Percentiles rank a stretch among this genome's conserved stretches.
Conservation (phyloP, 2,888 invertebrate species). For the Cataglyphis livida region DNA sequence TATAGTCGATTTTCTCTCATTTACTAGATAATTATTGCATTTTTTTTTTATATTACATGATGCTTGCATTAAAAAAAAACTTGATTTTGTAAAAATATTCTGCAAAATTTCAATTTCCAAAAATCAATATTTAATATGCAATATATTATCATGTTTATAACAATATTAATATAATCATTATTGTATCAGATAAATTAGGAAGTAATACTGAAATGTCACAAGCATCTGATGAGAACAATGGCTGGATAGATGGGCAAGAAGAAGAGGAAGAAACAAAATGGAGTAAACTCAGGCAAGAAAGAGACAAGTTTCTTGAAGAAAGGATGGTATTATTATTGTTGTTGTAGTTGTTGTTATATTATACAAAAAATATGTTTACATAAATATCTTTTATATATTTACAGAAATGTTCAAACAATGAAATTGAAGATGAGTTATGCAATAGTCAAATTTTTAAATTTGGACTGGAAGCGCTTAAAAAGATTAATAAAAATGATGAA, state of each 20-base stretch:
- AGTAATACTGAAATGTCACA: slow-evolving; percentile 82
- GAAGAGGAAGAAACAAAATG: slow-evolving; percentile 91
- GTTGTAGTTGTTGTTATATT: too few relatives aligned
- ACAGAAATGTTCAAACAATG: slow-evolving; percentile 75
- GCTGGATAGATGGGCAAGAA: slow-evolving; percentile 88
- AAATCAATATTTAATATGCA: slow-evolving; percentile 10
- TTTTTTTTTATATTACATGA: not conserved
- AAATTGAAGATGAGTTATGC: slow-evolving; percentile 78
- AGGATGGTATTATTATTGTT: slow-evolving; percentile 83
- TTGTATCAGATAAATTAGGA: slow-evolving; percentile 80
- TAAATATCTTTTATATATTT: slow-evolving; percentile 48
- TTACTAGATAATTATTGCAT: slow-evolving; percentile 4
- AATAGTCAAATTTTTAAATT: slow-evolving; percentile 86
- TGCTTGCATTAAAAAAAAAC: not conserved
- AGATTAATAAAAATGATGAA: slow-evolving; percentile 58
- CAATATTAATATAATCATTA: not conserved
- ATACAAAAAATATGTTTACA: slow-evolving; percentile 4
- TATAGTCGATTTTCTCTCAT: not conserved
- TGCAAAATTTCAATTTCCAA: slow-evolving; percentile 5
- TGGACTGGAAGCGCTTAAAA: slow-evolving; percentile 83
- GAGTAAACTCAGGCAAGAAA: slow-evolving; percentile 92
- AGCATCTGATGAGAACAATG: slow-evolving; percentile 79
- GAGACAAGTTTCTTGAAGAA: slow-evolving; percentile 91
- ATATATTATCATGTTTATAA: not conserved
- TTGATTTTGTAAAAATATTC: not conserved